Percentiles rank a stretch among this genome's conserved stretches.
These are phyloP conservation scores for Oreochromis mossambicus DNA, from an alignment of 2,797 vertebrate species.

Conservation along the genomic window DNA sequence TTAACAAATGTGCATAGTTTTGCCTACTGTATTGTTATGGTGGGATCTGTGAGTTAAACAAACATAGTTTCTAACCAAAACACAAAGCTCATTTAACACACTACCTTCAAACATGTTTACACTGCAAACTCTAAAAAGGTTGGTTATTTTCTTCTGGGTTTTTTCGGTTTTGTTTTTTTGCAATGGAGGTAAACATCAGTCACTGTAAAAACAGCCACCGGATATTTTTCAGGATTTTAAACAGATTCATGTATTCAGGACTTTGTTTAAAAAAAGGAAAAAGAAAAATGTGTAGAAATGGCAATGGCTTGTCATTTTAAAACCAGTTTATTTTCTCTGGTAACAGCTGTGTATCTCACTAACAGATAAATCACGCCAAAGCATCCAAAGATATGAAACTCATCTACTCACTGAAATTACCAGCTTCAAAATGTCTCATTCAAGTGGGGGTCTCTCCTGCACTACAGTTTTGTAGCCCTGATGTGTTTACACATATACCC, in stretches of 20 bases:
- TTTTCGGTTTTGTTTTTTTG: background rate
- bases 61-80: background rate
- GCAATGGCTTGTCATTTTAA: constrained; percentile 26
- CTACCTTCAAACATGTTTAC: constrained; percentile 17
- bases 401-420: constrained; percentile 21
- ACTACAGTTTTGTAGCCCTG: background rate
- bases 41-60: background rate
- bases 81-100: background rate
- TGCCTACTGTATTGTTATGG: background rate
- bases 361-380: constrained; percentile 44
- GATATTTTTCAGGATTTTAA: constrained; percentile 25
- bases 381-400: constrained; percentile 21
- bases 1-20: background rate
- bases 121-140: background rate
- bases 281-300: constrained; percentile 5
- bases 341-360: constrained; percentile 49
- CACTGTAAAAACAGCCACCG: constrained; percentile 1
- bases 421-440: constrained; percentile 6
- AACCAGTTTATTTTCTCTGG: constrained; percentile 28
- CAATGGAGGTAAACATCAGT: constrained; percentile 29
- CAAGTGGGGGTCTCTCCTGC: background rate
- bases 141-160: background rate
- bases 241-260: constrained; percentile 23
- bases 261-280: background rate
- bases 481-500: background rate